Evolutionary conservation across 2,113 vertebrate species (phyloP).

Genomic region (Anhinga rufa): DNA sequence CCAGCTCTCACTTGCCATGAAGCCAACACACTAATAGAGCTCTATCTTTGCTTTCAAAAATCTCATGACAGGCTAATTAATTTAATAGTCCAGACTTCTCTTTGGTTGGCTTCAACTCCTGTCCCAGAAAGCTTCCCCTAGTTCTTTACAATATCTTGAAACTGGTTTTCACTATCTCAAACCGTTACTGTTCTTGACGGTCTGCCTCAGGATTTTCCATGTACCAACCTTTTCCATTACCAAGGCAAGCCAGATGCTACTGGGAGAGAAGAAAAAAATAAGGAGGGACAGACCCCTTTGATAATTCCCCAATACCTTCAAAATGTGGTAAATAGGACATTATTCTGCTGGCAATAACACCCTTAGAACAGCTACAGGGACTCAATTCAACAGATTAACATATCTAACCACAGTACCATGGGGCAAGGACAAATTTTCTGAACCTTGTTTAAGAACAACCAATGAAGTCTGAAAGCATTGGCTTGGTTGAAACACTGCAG

Average conservation of each 20-base stretch:
- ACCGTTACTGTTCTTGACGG: not conserved
- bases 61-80: slow-evolving; percentile 28
- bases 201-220: not conserved
- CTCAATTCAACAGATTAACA: not conserved
- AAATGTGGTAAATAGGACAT: not conserved
- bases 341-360: not conserved
- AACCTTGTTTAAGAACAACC: not conserved
- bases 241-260: not conserved
- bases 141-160: not conserved
- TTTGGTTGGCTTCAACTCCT: not conserved
- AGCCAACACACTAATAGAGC: slow-evolving; percentile 22
- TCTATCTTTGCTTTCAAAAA: slow-evolving; percentile 33
- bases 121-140: not conserved
- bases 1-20: slow-evolving; percentile 16
- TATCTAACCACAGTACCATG: not conserved
- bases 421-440: not conserved
- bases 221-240: not conserved
- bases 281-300: not conserved
- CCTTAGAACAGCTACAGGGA: not conserved
- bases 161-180: not conserved
- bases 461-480: not conserved
- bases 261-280: not conserved
- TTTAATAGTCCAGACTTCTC: slow-evolving; percentile 24
- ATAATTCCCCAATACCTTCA: not conserved
- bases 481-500: not conserved